phyloP scores from a whole-genome alignment of 2,113 vertebrate species.

The Hippocampus zosterae region DNA sequence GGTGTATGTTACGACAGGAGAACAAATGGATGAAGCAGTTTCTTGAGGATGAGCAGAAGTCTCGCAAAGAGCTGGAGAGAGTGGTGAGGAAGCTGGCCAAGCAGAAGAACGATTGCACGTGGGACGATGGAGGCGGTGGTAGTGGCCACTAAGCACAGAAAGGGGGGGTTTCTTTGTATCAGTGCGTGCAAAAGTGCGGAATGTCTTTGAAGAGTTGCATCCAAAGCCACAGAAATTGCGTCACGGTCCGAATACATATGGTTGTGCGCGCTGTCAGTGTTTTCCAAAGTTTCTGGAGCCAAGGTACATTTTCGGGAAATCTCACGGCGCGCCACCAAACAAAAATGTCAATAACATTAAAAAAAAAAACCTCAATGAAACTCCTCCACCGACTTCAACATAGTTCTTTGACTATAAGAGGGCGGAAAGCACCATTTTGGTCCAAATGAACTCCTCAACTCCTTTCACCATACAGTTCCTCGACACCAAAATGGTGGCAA shows the following conservation, averaged over 20 bases:
- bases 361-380: too few species aligned
- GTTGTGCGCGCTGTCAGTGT: neutral
- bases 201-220: neutral
- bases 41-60: constrained; percentile 95
- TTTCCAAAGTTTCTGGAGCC: neutral
- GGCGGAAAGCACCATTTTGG: neutral
- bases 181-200: constrained; percentile 6
- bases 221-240: neutral
- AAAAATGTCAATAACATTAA: neutral
- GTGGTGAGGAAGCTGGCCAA: constrained; percentile 87
- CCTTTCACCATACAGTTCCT: neutral
- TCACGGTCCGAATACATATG: neutral
- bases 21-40: constrained; percentile 96
- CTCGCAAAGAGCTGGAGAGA: constrained; percentile 91
- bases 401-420: neutral
- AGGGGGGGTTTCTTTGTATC: neutral
- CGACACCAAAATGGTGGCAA: neutral
- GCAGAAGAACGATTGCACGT: constrained; percentile 85
- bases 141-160: constrained; percentile 67
- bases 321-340: neutral
- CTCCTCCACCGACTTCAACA: too few species aligned
- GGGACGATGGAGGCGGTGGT: constrained; percentile 73
- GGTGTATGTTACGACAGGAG: constrained; percentile 71
- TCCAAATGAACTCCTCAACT: too few species aligned
- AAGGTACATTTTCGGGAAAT: neutral